A percentile compares a stretch with the other conserved stretches of the same genome.
Evolutionary conservation across 2,797 vertebrate species (phyloP).

Genomic region (Semotilus atromaculatus): DNA sequence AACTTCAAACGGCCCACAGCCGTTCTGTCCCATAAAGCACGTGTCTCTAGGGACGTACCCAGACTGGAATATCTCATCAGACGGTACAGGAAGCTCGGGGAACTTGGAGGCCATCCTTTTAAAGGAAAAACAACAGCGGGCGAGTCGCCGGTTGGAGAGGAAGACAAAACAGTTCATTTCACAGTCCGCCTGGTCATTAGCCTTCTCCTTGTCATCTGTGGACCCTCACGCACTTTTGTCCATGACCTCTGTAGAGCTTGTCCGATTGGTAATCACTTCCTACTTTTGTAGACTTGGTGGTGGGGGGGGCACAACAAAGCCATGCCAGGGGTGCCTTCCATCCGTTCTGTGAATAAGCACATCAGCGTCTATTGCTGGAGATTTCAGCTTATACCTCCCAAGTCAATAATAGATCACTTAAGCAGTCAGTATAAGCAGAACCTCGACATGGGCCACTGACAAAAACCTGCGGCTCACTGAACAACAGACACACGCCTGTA

Average conservation of each 20-base stretch:
- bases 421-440: constrained; percentile 78
- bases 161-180: constrained; percentile 69
- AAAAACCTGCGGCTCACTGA: constrained; percentile 70
- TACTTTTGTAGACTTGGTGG: constrained; percentile 71
- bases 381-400: constrained; percentile 71
- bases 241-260: constrained; percentile 71
- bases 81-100: constrained; percentile 78
- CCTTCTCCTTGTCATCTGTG: constrained; percentile 58
- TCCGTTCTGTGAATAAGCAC: constrained; percentile 78
- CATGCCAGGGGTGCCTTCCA: constrained; percentile 71
- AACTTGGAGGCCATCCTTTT: constrained; percentile 77
- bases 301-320: constrained; percentile 68
- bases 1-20: constrained; percentile 73
- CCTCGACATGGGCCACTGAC: constrained; percentile 60
- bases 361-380: constrained; percentile 63
- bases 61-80: constrained; percentile 79
- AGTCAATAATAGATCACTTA: constrained; percentile 84
- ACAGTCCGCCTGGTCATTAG: constrained; percentile 57
- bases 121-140: constrained; percentile 74
- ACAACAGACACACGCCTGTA: constrained; percentile 62
- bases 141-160: constrained; percentile 70
- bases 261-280: constrained; percentile 76
- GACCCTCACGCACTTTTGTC: constrained; percentile 64
- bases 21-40: constrained; percentile 72
- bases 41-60: constrained; percentile 79